phyloP scores from a whole-genome alignment of 2,113 vertebrate genomes.

The Psammodynastes pulverulentus region DNA sequence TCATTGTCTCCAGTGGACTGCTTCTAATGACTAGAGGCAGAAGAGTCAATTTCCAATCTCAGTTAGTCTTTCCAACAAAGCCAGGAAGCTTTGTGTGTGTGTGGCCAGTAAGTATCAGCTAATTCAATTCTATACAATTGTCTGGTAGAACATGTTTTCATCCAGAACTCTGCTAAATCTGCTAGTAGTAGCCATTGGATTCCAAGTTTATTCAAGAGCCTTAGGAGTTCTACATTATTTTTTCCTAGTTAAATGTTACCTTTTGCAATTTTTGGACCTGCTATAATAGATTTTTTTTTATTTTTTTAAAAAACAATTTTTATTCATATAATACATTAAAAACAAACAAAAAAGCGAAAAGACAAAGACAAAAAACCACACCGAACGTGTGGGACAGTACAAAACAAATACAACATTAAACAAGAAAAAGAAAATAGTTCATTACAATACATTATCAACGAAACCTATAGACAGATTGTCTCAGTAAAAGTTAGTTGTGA shows the following conservation, averaged over 20 bases:
- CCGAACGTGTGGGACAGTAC: too few relatives aligned
- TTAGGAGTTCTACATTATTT: not conserved
- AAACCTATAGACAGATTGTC: too few relatives aligned
- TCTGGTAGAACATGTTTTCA: not conserved
- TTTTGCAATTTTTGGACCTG: not conserved
- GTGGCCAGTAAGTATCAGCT: not conserved
- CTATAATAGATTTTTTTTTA: not conserved
- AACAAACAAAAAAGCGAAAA: too few relatives aligned
- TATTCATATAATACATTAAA: too few relatives aligned
- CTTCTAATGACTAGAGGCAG: not conserved
- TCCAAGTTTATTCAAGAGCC: not conserved
- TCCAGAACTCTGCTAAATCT: not conserved
- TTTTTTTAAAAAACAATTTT: too few relatives aligned
- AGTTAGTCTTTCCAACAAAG: not conserved
- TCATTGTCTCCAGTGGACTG: not conserved
- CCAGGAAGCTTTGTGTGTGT: not conserved
- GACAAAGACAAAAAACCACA: too few relatives aligned
- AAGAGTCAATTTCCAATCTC: not conserved
- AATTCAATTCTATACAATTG: not conserved
- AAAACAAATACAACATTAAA: too few relatives aligned
- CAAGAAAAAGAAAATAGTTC: too few relatives aligned
- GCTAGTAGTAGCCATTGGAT: not conserved
- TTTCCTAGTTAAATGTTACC: not conserved
- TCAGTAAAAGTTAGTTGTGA: too few relatives aligned
- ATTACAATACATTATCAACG: too few relatives aligned